A percentile compares a stretch with the other conserved stretches of the same genome.
These are phyloP conservation scores for Neoascia interrupta DNA, from an alignment of 2,888 invertebrate species.

Conservation along the genomic window DNA sequence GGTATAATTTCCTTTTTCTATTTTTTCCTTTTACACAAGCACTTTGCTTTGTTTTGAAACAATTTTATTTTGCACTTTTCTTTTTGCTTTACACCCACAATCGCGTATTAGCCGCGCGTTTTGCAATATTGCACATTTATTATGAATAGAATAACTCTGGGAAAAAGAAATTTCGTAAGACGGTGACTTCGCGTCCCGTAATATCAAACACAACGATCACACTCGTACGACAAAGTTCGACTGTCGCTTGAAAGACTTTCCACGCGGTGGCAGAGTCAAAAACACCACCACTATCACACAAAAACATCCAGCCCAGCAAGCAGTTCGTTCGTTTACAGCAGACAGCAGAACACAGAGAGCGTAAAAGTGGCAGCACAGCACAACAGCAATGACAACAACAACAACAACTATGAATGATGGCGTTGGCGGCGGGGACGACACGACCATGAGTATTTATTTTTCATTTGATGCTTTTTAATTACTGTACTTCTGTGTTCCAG, in stretches of 20 bases:
- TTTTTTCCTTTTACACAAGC: conserved; percentile 26
- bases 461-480: conserved; percentile 70
- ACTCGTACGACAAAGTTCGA: conserved; percentile 62
- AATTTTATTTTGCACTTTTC: conserved; percentile 25
- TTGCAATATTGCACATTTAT: no score
- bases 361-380: conserved; percentile 1
- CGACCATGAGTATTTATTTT: conserved; percentile 68
- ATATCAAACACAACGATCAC: conserved; percentile 45
- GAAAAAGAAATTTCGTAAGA: conserved; percentile 48
- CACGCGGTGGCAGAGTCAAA: conserved; percentile 61
- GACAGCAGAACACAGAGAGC: not conserved
- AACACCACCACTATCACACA: conserved; percentile 39
- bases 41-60: conserved; percentile 41
- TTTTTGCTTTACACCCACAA: conserved; percentile 33
- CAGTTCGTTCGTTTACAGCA: not conserved
- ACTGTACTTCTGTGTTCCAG: conserved; percentile 70
- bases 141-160: no score
- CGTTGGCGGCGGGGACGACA: conserved; percentile 41
- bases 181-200: conserved; percentile 55
- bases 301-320: not conserved
- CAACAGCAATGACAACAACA: not conserved
- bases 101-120: conserved; percentile 40
- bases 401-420: conserved; percentile 18
- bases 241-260: conserved; percentile 58
- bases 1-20: not conserved